Evolutionary conservation across 2,113 vertebrate genomes (phyloP).

Genomic region (Muscicapa adusta): DNA sequence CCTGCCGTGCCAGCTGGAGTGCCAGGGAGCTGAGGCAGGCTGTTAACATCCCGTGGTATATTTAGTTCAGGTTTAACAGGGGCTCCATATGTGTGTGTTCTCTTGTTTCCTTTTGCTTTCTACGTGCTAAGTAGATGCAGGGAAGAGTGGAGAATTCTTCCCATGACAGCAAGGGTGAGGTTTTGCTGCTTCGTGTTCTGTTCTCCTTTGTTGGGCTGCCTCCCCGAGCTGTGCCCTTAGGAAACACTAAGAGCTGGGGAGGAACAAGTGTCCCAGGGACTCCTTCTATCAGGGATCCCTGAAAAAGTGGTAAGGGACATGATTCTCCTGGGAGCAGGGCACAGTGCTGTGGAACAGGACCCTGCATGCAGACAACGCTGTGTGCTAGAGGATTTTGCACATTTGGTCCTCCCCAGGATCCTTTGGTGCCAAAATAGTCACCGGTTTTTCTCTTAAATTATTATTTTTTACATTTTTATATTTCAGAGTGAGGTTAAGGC

Average conservation of each 20-base stretch:
- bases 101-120: constrained; percentile 28
- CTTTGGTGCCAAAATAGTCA: background rate
- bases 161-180: background rate
- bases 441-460: background rate
- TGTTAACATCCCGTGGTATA: constrained; percentile 9
- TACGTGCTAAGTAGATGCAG: constrained; percentile 54
- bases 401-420: background rate
- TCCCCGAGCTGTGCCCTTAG: background rate
- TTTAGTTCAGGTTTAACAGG: constrained; percentile 37
- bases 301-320: rapidly evolving
- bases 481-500: background rate
- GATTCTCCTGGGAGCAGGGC: background rate
- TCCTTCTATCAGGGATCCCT: background rate
- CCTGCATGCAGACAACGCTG: background rate
- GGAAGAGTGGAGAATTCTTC: background rate
- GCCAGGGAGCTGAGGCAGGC: background rate
- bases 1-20: background rate
- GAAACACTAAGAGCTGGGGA: background rate
- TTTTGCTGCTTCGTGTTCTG: rapidly evolving
- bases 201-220: background rate
- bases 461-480: background rate
- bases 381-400: rapidly evolving
- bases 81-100: constrained; percentile 26
- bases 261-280: background rate
- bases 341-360: rapidly evolving